A percentile compares a stretch with the other conserved stretches of the same genome.
Conservation (phyloP, 2,888 invertebrate species). For the Priocnemis perturbator region DNA sequence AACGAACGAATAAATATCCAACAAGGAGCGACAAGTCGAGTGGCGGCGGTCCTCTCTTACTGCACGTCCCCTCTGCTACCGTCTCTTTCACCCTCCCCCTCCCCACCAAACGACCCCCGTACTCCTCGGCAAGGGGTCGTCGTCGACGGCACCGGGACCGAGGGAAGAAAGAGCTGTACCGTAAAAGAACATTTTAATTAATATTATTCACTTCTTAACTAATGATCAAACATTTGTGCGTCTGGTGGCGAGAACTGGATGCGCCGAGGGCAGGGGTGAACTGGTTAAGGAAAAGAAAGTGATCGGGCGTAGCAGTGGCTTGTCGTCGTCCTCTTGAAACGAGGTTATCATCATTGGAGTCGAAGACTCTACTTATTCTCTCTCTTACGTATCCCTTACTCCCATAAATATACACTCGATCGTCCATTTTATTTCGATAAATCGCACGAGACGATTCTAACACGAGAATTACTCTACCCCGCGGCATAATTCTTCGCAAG, state of each 20-base stretch:
- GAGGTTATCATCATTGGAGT: background rate
- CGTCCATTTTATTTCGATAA: too few relatives aligned
- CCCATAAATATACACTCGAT: too few relatives aligned
- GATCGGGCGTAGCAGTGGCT: background rate
- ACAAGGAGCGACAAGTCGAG: conserved; percentile 70
- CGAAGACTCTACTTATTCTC: background rate
- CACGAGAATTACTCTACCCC: too few relatives aligned
- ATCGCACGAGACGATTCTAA: too few relatives aligned
- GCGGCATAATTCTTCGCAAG: too few relatives aligned
- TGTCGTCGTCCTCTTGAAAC: background rate
- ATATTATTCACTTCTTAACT: conserved; percentile 73
- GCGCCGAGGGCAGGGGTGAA: background rate
- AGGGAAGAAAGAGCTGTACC: conserved; percentile 49
- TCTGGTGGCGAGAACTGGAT: conserved; percentile 18
- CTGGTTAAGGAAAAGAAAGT: background rate
- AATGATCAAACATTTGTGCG: conserved; percentile 68
- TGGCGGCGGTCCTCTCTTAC: conserved; percentile 51
- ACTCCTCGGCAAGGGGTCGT: background rate
- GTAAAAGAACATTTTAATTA: conserved; percentile 74
- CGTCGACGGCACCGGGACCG: conserved; percentile 4
- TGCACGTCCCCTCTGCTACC: conserved; percentile 27
- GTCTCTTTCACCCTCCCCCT: background rate
- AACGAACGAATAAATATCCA: conserved; percentile 74
- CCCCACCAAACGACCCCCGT: background rate
- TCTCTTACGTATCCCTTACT: background rate